These are phyloP conservation scores for Strigops habroptila DNA, from an alignment of 2,113 vertebrate genomes.

Conservation along the genomic window DNA sequence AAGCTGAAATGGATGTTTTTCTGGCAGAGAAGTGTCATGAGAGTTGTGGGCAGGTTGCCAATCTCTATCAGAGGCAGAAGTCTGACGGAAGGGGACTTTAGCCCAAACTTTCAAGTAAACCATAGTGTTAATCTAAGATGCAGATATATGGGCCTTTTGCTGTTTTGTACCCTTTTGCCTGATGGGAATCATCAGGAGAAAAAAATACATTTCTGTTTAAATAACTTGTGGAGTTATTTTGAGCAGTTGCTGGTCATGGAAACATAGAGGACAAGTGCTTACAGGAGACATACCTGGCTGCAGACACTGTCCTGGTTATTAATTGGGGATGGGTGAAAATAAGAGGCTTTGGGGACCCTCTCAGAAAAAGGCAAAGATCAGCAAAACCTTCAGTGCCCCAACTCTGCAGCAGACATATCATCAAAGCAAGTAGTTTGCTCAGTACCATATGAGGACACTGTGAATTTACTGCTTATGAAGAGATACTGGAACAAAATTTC, in stretches of 20 bases:
- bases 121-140: background rate
- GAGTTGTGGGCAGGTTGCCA: fast-evolving
- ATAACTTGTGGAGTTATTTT: background rate
- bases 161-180: background rate
- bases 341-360: background rate
- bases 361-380: background rate
- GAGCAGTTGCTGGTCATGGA: background rate
- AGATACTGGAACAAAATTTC: background rate
- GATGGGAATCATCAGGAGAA: background rate
- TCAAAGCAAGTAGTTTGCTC: background rate
- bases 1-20: background rate
- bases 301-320: background rate
- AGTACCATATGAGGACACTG: background rate
- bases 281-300: background rate
- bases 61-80: background rate
- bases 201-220: background rate
- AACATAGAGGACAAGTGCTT: background rate
- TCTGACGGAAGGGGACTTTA: background rate
- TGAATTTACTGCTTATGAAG: background rate
- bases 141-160: background rate
- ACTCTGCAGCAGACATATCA: background rate
- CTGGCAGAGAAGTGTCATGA: background rate
- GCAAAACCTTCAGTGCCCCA: background rate
- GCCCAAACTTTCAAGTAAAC: background rate
- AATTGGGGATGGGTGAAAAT: background rate